phyloP scores from a whole-genome alignment of 2,888 invertebrate genomes.

The Itoplectis maculator region DNA sequence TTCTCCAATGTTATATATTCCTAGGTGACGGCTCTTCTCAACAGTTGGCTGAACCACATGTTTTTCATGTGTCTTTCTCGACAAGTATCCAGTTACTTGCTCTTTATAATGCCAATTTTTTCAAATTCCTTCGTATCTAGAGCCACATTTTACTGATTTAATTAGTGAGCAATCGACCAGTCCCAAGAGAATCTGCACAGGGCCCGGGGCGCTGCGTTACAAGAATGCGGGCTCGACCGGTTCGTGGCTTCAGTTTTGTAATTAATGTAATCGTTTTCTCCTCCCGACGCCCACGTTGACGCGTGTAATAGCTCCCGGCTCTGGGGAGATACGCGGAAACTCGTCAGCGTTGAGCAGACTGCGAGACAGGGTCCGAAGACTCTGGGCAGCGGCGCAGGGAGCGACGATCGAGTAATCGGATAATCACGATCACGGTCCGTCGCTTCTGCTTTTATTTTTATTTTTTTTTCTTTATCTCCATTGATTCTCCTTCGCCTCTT shows the following conservation, averaged over 20 bases:
- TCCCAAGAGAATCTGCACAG: constrained; percentile 22
- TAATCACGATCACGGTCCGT: constrained; percentile 53
- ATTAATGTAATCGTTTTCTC: constrained; percentile 59
- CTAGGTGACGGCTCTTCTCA: constrained; percentile 7
- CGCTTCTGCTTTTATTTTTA: constrained; percentile 44
- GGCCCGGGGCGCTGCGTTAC: constrained; percentile 3
- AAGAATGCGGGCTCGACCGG: constrained; percentile 55
- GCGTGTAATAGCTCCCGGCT: constrained; percentile 54
- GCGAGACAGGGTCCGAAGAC: constrained; percentile 33
- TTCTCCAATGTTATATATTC: constrained; percentile 20
- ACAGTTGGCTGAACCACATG: neutral
- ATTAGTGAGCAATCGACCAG: constrained; percentile 34
- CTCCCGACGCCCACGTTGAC: constrained; percentile 60
- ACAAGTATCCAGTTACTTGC: neutral
- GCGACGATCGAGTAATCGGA: constrained; percentile 56
- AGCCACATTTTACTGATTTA: constrained; percentile 30
- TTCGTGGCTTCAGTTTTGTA: constrained; percentile 46
- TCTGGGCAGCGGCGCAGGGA: constrained; percentile 13
- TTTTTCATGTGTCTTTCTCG: neutral
- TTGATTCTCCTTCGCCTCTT: too few relatives aligned
- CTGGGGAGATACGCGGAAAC: constrained; percentile 49
- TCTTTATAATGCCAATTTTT: neutral
- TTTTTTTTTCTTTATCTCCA: neutral
- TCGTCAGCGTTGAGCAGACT: constrained; percentile 33
- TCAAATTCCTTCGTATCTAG: neutral